Evolutionary conservation across 1,140 invertebrate genomes (phyloP).

Genomic region (Ceratina australensis): DNA sequence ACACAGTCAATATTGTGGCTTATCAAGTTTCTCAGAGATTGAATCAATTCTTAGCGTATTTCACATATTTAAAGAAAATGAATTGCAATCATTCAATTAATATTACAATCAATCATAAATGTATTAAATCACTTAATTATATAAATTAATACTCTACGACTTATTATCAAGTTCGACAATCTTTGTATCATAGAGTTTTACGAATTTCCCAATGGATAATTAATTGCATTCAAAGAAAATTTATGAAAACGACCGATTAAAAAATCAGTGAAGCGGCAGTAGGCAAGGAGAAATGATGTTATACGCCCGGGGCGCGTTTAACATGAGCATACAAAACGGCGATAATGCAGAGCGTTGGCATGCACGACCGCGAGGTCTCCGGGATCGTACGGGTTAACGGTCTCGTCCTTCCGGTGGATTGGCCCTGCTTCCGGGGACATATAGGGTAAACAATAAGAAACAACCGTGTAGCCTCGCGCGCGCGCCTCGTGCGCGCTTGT

Average conservation of each 20-base stretch:
- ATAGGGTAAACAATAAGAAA: slow-evolving; percentile 79
- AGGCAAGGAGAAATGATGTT: background rate
- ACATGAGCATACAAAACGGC: slow-evolving; percentile 73
- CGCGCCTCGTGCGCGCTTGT: slow-evolving; percentile 28
- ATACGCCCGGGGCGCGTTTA: slow-evolving; percentile 42
- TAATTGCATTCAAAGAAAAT: background rate
- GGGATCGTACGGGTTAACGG: slow-evolving; percentile 78
- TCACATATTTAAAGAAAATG: no score
- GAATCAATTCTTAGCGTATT: no score
- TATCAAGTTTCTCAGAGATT: no score
- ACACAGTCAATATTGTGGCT: no score
- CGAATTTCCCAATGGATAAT: no score
- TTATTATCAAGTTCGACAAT: no score
- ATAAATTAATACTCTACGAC: no score
- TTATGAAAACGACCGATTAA: background rate
- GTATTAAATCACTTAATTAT: no score
- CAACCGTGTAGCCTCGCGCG: slow-evolving; percentile 46
- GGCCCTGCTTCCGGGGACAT: slow-evolving; percentile 80
- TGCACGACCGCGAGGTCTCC: slow-evolving; percentile 75
- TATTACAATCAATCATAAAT: no score
- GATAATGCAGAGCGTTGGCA: slow-evolving; percentile 75
- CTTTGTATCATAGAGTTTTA: no score
- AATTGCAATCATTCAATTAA: no score
- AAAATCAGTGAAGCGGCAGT: slow-evolving; percentile 10
- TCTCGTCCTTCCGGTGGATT: slow-evolving; percentile 79